Base-by-base conservation (phyloP, 2,888 invertebrate genomes). In the Dinocampus coccinellae region DNA sequence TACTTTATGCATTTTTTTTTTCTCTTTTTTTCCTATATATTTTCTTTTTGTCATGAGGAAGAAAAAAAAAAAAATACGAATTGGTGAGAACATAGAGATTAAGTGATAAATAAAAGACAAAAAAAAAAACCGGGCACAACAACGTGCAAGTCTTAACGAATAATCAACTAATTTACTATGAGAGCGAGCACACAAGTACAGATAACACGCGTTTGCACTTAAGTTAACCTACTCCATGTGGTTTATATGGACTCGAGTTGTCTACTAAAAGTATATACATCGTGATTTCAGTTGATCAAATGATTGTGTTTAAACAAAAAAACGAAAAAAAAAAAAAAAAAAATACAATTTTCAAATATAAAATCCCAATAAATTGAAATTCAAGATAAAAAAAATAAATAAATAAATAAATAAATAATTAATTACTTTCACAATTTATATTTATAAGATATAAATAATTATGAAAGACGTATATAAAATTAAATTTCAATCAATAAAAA, bases 171-270 rank as follows among this genome's bases (percentile, higher is more conserved):
- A 80, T 81, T 80, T 78, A 78, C 73, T 76, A 74, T 72, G 57
- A 66, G 33, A 53, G 75, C 62, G 76, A 75, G 77, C 75, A 79
- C 75, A 76, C 75, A 77, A 71, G 70, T 70, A 70, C 74, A 60
- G 69, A 47, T 52, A 63, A 68, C 69, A 70, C 67, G 72, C 84
- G 77, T 85, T 84, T 84, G 84, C 85, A 85, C 85, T 85, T 84
- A 85, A 83, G 80, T 78, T 79, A 76, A 24, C 58, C 60, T 65
- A 73, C 69, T 76, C 75, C 70, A 75, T 68, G 67, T 75, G 70
- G 58, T 64, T 52, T 57, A n/a, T n/a, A 24, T 61, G 47, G 47
- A 16, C 7, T 47, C 47, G n/a, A 26, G 22, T 33, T 61, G 29
- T 53, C 42, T 67, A 3, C 26, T 34, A 13, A 36, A 65, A 24